phyloP scores from a whole-genome alignment of 2,888 invertebrate species.

The Spilosoma lubricipeda region DNA sequence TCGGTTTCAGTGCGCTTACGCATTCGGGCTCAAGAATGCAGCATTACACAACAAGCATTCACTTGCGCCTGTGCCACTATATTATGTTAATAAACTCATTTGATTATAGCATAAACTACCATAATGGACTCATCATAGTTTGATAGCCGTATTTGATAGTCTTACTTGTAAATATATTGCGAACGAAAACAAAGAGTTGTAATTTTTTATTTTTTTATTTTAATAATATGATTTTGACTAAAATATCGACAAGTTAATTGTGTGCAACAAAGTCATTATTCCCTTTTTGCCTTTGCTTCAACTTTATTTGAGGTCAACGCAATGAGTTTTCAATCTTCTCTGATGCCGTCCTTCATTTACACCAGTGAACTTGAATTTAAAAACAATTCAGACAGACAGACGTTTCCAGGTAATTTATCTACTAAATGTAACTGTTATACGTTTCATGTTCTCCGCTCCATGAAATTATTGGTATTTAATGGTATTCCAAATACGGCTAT shows the following conservation, averaged over 20 bases:
- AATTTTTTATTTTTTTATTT: neutral
- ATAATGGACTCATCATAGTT: conserved; percentile 44
- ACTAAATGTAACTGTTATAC: neutral
- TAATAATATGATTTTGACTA: neutral
- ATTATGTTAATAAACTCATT: conserved; percentile 51
- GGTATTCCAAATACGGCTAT: conserved; percentile 13
- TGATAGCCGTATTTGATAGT: neutral
- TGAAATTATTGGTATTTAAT: neutral
- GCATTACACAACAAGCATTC: conserved; percentile 66
- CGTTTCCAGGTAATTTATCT: neutral
- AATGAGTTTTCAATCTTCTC: no score
- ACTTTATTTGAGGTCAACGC: no score
- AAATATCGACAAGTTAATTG: neutral
- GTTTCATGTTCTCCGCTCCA: neutral
- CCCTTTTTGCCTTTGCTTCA: no score
- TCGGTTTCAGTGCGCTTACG: conserved; percentile 69
- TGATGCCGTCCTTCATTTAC: no score
- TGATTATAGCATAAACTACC: conserved; percentile 48
- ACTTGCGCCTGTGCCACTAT: conserved; percentile 58
- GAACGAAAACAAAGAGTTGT: neutral
- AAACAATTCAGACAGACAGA: neutral
- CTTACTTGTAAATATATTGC: conserved; percentile 1
- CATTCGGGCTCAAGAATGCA: conserved; percentile 71
- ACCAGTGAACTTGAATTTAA: no score
- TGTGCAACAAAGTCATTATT: no score